Conservation (phyloP, 2,888 invertebrate species). For the Limnephilus lunatus region DNA sequence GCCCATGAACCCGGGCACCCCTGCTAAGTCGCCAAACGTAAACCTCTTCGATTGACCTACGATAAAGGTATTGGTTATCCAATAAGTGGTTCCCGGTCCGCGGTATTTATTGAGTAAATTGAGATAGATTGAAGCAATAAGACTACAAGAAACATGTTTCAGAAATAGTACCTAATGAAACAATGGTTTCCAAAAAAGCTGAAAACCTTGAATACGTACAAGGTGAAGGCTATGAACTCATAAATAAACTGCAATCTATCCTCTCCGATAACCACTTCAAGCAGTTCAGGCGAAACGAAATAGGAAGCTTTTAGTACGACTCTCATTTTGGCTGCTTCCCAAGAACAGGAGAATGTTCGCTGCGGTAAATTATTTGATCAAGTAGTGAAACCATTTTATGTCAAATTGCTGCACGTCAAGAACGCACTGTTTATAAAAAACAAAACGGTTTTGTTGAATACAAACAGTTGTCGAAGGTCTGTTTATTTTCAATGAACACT, state of each 20-base stretch:
- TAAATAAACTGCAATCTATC: neutral
- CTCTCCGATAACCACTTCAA: neutral
- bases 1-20: no score
- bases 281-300: neutral
- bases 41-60: no score
- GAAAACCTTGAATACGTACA: neutral
- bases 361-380: neutral
- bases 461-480: neutral
- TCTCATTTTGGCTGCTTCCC: neutral
- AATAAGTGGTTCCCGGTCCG: no score
- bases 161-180: neutral
- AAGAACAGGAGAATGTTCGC: neutral
- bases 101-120: no score
- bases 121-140: no score
- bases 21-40: no score
- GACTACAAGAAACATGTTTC: neutral
- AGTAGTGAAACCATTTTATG: neutral
- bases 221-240: neutral
- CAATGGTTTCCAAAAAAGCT: neutral
- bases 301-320: slow-evolving; percentile 2
- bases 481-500: no score
- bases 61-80: no score
- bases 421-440: neutral
- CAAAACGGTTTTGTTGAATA: neutral
- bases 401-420: neutral